Percentiles rank a stretch among this genome's conserved stretches.
These are phyloP conservation scores for Ctenopoma multispine DNA, from an alignment of 2,797 vertebrate genomes.

Conservation along the genomic window DNA sequence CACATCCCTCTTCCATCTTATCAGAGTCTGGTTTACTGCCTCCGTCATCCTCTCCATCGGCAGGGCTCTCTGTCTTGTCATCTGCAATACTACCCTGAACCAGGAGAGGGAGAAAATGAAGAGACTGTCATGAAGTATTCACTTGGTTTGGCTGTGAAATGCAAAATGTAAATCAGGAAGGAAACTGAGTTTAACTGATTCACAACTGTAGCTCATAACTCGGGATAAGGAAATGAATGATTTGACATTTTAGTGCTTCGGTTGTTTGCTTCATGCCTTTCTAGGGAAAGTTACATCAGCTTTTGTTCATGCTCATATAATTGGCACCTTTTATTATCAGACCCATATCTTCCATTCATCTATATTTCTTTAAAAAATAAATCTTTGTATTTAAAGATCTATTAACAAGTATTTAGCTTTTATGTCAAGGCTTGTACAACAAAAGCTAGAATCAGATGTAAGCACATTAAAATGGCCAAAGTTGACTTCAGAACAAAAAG, in stretches of 20 bases:
- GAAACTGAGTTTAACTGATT: conserved; percentile 5
- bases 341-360: too few relatives aligned
- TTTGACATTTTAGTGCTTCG: neutral
- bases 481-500: too few relatives aligned
- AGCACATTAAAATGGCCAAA: too few relatives aligned
- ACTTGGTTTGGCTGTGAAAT: too few relatives aligned
- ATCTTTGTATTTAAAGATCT: neutral
- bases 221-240: conserved; percentile 12
- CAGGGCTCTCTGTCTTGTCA: conserved; percentile 39
- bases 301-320: neutral
- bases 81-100: conserved; percentile 53
- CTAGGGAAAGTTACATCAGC: too few relatives aligned
- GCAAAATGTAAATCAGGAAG: neutral
- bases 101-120: conserved; percentile 1
- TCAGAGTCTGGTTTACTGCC: conserved; percentile 64
- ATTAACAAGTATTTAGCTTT: too few relatives aligned
- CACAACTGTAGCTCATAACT: neutral
- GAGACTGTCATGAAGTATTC: too few relatives aligned
- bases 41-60: conserved; percentile 61
- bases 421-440: neutral
- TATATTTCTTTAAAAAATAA: too few relatives aligned
- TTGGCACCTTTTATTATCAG: neutral
- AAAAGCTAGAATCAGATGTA: neutral
- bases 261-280: neutral
- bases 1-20: conserved; percentile 77